Evolutionary conservation across 1,140 invertebrate genomes (phyloP).

Genomic region (Hestina assimilis): DNA sequence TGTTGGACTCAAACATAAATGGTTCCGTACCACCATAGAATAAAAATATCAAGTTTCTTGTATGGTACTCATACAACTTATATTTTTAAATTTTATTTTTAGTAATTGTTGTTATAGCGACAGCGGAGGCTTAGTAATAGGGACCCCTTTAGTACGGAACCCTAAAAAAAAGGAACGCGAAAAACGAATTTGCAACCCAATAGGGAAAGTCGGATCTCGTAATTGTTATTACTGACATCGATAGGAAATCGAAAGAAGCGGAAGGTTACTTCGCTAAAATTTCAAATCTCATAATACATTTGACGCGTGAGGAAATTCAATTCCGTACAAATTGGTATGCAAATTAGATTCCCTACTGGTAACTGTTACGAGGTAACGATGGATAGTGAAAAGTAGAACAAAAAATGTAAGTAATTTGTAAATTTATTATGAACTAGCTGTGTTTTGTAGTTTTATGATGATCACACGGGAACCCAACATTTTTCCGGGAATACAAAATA

Average conservation of each 20-base stretch:
- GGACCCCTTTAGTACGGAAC: no score
- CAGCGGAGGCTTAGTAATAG: no score
- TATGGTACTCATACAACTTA: no score
- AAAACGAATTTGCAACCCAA: neutral
- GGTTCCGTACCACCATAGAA: no score
- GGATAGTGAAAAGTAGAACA: constrained; percentile 21
- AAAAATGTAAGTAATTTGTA: constrained; percentile 12
- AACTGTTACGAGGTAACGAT: constrained; percentile 26
- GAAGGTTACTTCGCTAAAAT: constrained; percentile 46
- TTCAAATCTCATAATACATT: constrained; percentile 55
- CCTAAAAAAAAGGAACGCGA: neutral
- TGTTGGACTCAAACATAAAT: no score
- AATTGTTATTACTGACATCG: constrained; percentile 16
- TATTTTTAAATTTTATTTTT: no score
- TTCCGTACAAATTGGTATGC: constrained; percentile 52
- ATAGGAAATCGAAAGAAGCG: constrained; percentile 28
- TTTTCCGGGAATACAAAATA: no score
- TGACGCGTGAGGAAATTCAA: constrained; percentile 59
- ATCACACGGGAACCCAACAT: no score
- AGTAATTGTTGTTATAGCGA: no score
- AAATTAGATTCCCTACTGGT: constrained; percentile 54
- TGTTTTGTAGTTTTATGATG: no score
- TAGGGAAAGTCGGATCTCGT: neutral
- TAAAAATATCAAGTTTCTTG: no score
- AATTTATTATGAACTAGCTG: no score